phyloP scores from a whole-genome alignment of 2,888 invertebrate genomes.

The Archips xylosteana region DNA sequence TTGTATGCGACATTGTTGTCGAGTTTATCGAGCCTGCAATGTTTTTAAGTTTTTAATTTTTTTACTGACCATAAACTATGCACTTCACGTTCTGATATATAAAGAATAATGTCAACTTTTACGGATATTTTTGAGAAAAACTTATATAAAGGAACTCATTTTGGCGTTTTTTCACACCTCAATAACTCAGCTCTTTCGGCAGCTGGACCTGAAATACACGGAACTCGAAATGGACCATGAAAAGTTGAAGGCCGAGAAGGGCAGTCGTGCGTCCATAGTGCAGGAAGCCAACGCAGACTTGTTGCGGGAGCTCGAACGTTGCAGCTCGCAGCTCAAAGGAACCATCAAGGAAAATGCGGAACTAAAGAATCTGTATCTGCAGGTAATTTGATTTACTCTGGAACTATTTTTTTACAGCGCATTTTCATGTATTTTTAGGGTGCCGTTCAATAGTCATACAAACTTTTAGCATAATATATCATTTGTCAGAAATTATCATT shows the following conservation, averaged over 20 bases:
- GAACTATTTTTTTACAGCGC: no score
- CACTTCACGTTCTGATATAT: no score
- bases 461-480: no score
- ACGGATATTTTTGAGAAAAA: no score
- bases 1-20: no score
- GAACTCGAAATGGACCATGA: conserved; percentile 77
- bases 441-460: no score
- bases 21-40: no score
- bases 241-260: conserved; percentile 67
- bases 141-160: neutral
- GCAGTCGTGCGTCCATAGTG: conserved; percentile 72
- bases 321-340: conserved; percentile 81
- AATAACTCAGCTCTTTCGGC: conserved; percentile 6
- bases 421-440: no score
- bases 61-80: no score
- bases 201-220: conserved; percentile 73
- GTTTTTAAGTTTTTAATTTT: no score
- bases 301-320: conserved; percentile 79
- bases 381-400: conserved; percentile 57
- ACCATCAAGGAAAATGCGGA: conserved; percentile 79
- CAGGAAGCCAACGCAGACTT: conserved; percentile 75
- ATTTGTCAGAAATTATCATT: no score
- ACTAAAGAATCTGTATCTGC: conserved; percentile 80
- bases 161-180: neutral
- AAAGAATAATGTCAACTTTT: no score